Percentiles rank a stretch among this genome's conserved stretches.
phyloP scores from a whole-genome alignment of 2,888 invertebrate genomes.

The Aleiodes leptofemur region DNA sequence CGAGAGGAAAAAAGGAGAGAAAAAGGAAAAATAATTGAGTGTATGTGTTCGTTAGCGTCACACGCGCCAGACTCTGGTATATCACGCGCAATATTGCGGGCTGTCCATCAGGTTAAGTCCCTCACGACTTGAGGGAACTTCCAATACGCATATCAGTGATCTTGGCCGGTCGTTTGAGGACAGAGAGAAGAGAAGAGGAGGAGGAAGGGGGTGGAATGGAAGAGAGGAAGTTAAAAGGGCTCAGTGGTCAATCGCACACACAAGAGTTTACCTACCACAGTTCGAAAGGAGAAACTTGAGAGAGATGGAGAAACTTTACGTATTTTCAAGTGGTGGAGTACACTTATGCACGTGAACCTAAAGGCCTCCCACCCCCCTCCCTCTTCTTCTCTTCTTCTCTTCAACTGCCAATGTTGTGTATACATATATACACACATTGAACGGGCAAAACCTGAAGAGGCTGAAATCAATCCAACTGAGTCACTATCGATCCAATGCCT shows the following conservation, averaged over 20 bases:
- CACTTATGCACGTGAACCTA: slow-evolving; percentile 1
- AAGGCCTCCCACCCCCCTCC: too few relatives aligned
- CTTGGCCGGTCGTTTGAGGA: slow-evolving; percentile 10
- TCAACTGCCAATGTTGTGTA: slow-evolving; percentile 1
- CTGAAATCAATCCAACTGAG: slow-evolving; percentile 57
- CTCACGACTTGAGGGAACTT: slow-evolving; percentile 5
- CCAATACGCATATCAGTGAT: slow-evolving; percentile 45
- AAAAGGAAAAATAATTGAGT: slow-evolving; percentile 29
- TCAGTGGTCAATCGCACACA: slow-evolving; percentile 15
- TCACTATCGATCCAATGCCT: slow-evolving; percentile 55
- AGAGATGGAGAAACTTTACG: background rate
- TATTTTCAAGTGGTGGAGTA: slow-evolving; percentile 4
- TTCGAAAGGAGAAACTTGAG: background rate
- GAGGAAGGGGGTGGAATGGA: background rate
- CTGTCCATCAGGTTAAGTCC: slow-evolving; percentile 45
- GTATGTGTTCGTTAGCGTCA: slow-evolving; percentile 46
- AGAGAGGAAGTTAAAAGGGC: slow-evolving; percentile 6
- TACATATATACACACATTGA: too few relatives aligned
- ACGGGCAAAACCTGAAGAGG: too few relatives aligned
- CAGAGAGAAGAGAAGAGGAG: slow-evolving; percentile 13
- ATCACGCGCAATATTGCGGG: slow-evolving; percentile 45
- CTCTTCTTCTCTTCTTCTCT: too few relatives aligned
- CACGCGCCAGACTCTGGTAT: slow-evolving; percentile 35
- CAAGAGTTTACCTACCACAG: slow-evolving; percentile 48
- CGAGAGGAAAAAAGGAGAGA: background rate